A percentile compares a stretch with the other conserved stretches of the same genome.
Conservation (phyloP, 2,797 vertebrate genomes). For the Pterois miles region DNA sequence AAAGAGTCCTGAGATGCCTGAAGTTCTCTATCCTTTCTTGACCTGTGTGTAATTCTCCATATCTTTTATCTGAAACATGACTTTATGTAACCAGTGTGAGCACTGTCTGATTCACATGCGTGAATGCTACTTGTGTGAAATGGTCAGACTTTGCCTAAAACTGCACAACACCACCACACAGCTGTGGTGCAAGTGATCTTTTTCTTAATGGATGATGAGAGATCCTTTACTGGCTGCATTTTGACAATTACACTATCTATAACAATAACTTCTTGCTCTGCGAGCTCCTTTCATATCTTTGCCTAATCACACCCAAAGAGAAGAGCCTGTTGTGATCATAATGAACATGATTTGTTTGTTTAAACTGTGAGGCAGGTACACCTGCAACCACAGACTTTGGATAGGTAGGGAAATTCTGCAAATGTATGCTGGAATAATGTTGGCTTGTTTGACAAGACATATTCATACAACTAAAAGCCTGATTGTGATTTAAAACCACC, state of each 20-base stretch:
- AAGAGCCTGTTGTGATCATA: background rate
- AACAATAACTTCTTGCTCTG: background rate
- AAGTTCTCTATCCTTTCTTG: background rate
- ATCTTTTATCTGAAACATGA: background rate
- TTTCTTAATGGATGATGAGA: background rate
- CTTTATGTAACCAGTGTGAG: background rate
- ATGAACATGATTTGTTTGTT: conserved; percentile 23
- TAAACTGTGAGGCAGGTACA: conserved; percentile 21
- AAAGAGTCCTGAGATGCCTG: background rate
- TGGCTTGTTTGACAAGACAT: background rate
- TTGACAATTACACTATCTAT: background rate
- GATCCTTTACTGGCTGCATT: background rate
- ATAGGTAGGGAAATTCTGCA: background rate
- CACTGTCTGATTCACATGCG: background rate
- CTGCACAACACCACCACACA: background rate
- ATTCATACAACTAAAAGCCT: background rate
- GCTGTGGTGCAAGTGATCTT: background rate
- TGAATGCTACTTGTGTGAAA: background rate
- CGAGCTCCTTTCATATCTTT: background rate
- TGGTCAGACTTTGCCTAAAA: background rate
- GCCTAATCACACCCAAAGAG: background rate
- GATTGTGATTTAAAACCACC: background rate
- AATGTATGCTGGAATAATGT: background rate
- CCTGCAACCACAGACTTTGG: conserved; percentile 41
- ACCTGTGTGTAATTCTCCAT: background rate